Percentiles rank a stretch among this genome's conserved stretches.
Evolutionary conservation across 2,888 invertebrate species (phyloP).

Genomic region (Apotomis turbidana): DNA sequence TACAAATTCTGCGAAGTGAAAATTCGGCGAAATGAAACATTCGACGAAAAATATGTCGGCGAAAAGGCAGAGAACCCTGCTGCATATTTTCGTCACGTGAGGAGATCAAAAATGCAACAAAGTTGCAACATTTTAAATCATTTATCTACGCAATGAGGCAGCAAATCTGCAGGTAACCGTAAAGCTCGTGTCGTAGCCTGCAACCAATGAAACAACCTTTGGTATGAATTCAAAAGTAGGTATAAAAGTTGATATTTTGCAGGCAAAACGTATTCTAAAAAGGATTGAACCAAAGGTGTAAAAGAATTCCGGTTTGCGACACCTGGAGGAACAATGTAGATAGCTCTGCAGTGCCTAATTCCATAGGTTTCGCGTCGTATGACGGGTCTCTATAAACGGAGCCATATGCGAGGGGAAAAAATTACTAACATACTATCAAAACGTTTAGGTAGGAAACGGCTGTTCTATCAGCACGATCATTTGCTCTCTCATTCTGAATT

Average conservation of each 20-base stretch:
- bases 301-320: slow-evolving; percentile 42
- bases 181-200: slow-evolving; percentile 1
- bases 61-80: not conserved
- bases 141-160: slow-evolving; percentile 10
- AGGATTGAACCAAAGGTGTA: slow-evolving; percentile 20
- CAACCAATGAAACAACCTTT: slow-evolving; percentile 1
- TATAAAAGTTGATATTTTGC: not conserved
- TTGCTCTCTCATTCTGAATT: too few species aligned
- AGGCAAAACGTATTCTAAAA: not conserved
- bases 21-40: too few species aligned
- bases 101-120: not conserved
- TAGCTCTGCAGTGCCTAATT: slow-evolving; percentile 23
- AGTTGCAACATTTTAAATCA: not conserved
- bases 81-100: not conserved
- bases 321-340: slow-evolving; percentile 48
- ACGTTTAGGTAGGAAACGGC: too few species aligned
- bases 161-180: not conserved
- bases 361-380: slow-evolving; percentile 24
- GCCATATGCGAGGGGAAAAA: too few species aligned
- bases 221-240: not conserved
- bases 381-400: slow-evolving; percentile 23
- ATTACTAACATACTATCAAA: too few species aligned
- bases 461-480: too few species aligned
- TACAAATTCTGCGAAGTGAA: too few species aligned
- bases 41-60: too few species aligned